Evolutionary conservation across 2,113 vertebrate species (phyloP).

Genomic region (Pygoscelis adeliae): DNA sequence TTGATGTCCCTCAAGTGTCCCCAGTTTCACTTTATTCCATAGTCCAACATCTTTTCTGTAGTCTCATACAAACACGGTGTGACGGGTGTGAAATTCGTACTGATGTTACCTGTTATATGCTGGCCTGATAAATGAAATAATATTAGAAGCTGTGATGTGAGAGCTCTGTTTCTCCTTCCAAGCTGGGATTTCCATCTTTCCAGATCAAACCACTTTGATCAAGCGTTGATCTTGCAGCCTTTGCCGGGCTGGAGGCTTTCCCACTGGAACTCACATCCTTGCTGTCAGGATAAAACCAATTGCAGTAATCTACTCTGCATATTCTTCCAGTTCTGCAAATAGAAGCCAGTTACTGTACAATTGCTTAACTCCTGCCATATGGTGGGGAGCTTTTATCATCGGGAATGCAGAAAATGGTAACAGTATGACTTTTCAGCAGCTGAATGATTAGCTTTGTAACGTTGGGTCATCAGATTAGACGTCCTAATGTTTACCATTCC

Average conservation of each 20-base stretch:
- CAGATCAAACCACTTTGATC: not conserved
- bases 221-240: not conserved
- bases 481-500: conserved; percentile 4
- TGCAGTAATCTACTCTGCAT: not conserved
- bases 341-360: conserved; percentile 8
- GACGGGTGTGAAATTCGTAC: not conserved
- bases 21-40: not conserved
- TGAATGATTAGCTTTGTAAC: not conserved
- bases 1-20: not conserved
- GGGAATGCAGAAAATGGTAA: conserved; percentile 19
- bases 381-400: not conserved
- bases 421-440: conserved; percentile 6
- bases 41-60: not conserved
- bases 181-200: not conserved
- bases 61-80: not conserved
- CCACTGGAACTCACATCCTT: not conserved
- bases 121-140: not conserved
- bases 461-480: not conserved
- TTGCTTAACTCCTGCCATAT: conserved; percentile 50
- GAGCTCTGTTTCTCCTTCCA: not conserved
- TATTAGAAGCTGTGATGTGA: not conserved
- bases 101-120: not conserved
- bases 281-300: conserved; percentile 6
- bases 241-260: not conserved
- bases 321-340: conserved; percentile 33